A percentile compares a stretch with the other conserved stretches of the same genome.
Conservation (phyloP, 2,888 invertebrate genomes). For the Thera britannica region DNA sequence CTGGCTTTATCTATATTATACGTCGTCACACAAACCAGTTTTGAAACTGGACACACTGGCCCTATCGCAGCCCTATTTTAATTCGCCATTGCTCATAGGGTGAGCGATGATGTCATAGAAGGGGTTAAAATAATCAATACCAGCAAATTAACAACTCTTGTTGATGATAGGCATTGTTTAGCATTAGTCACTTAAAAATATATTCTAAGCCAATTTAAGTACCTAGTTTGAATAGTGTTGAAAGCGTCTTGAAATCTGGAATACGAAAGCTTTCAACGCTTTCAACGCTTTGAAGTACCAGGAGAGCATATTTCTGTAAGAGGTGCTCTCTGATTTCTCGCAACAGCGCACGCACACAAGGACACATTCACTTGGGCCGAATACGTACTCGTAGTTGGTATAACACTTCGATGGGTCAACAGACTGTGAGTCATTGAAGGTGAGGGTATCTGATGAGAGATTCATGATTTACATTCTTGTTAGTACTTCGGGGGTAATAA, state of each 20-base stretch:
- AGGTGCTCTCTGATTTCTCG: constrained; percentile 41
- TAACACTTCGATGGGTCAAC: constrained; percentile 61
- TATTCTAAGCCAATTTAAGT: neutral
- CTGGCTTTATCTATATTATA: constrained; percentile 4
- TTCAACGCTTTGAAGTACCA: constrained; percentile 39
- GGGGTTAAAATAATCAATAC: constrained; percentile 52
- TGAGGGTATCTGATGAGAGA: constrained; percentile 49
- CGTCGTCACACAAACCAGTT: constrained; percentile 40
- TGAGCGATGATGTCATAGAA: constrained; percentile 30
- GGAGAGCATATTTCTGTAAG: constrained; percentile 39
- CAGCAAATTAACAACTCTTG: neutral
- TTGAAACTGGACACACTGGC: constrained; percentile 35
- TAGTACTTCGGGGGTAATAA: too few relatives aligned
- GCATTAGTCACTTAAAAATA: neutral
- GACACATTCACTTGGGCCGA: constrained; percentile 38
- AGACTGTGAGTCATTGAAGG: constrained; percentile 68
- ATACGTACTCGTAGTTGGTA: constrained; percentile 38
- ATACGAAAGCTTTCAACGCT: constrained; percentile 40
- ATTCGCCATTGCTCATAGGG: constrained; percentile 43
- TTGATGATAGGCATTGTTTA: neutral
- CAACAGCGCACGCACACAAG: constrained; percentile 41
- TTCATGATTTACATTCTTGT: constrained; percentile 32
- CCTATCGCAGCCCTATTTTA: constrained; percentile 36
- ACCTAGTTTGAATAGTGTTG: neutral
- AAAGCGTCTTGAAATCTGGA: constrained; percentile 24